phyloP scores from a whole-genome alignment of 1,140 invertebrate species.

The Pantala flavescens region DNA sequence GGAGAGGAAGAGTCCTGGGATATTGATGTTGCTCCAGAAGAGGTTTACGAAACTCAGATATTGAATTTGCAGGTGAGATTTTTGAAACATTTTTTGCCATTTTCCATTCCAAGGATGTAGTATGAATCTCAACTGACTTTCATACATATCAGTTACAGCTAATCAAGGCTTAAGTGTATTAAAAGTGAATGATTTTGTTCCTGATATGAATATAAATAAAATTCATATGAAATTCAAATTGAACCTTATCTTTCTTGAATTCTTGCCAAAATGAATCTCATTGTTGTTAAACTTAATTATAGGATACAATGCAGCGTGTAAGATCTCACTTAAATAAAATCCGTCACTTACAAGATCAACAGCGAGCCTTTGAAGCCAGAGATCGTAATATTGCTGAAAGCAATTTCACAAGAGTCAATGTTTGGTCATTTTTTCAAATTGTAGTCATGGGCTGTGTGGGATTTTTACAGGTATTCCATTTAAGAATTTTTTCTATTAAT shows the following conservation, averaged over 20 bases:
- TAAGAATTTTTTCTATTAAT: no score
- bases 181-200: no score
- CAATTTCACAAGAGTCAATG: constrained; percentile 60
- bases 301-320: constrained; percentile 47
- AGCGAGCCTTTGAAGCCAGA: constrained; percentile 59
- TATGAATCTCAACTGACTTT: no score
- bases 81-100: no score
- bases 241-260: no score
- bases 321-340: constrained; percentile 49
- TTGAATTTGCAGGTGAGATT: constrained; percentile 47
- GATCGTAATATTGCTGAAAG: constrained; percentile 69
- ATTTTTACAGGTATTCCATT: constrained; percentile 40
- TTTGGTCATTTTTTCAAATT: constrained; percentile 59
- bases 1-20: constrained; percentile 36
- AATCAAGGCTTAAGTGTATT: no score
- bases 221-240: no score
- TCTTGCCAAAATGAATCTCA: no score
- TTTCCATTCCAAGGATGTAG: no score
- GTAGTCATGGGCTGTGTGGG: constrained; percentile 58
- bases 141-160: no score
- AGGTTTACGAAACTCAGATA: constrained; percentile 50
- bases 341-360: constrained; percentile 56
- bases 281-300: constrained; percentile 18
- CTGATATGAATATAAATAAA: no score
- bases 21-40: constrained; percentile 37